Conservation (phyloP, 1,140 invertebrate genomes). For the Orius laevigatus region DNA sequence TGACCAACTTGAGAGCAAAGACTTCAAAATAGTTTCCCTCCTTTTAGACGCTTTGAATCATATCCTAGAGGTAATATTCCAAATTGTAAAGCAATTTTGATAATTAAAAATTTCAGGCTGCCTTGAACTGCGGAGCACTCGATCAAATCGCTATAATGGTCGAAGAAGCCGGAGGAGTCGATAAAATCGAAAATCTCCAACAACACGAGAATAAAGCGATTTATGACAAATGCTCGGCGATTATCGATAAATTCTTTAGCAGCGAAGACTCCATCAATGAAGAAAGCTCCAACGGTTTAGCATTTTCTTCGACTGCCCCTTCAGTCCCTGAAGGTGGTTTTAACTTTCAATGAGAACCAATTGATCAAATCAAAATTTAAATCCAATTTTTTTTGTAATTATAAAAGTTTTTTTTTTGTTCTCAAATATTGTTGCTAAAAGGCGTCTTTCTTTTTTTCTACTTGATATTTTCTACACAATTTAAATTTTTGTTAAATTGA, state of each 20-base stretch:
- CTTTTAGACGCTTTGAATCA: constrained; percentile 47
- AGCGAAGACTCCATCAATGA: no score
- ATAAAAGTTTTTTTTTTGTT: no score
- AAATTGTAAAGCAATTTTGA: not conserved
- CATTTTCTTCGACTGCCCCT: no score
- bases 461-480: no score
- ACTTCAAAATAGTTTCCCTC: constrained; percentile 39
- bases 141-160: constrained; percentile 36
- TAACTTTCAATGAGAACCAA: no score
- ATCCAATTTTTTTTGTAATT: no score
- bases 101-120: constrained; percentile 24
- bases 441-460: no score
- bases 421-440: no score
- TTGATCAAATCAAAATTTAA: no score
- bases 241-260: constrained; percentile 69
- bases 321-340: no score
- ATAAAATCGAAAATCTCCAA: constrained; percentile 58
- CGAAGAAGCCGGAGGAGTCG: constrained; percentile 49
- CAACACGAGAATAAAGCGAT: constrained; percentile 60
- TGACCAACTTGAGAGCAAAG: constrained; percentile 33
- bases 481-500: no score
- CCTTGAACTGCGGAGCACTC: constrained; percentile 33
- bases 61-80: constrained; percentile 33
- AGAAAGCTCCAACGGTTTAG: no score
- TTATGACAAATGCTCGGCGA: constrained; percentile 62